phyloP scores from a whole-genome alignment of 2,113 vertebrate species.

The Leptobrachium ailaonicum region DNA sequence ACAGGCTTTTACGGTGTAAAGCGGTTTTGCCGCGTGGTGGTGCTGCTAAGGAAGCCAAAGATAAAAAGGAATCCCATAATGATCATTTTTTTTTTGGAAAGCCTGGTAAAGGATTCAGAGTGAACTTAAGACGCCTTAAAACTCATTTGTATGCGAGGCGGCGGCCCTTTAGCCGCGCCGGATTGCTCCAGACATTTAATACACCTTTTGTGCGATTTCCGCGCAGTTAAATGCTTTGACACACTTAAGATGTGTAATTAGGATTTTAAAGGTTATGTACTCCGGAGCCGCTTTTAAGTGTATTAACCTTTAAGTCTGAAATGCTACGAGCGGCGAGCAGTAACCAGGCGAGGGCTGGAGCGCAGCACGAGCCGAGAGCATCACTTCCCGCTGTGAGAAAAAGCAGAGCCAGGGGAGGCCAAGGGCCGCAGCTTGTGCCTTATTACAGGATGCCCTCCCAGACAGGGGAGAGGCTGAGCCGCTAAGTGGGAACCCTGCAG shows the following conservation, averaged over 20 bases:
- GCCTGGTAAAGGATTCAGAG: background rate
- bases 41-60: background rate
- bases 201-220: constrained; percentile 28
- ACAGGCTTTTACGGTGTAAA: background rate
- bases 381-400: constrained; percentile 56
- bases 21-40: constrained; percentile 23
- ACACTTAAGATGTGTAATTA: constrained; percentile 52
- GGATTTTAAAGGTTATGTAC: constrained; percentile 54
- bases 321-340: constrained; percentile 50
- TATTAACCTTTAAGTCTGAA: constrained; percentile 60
- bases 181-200: constrained; percentile 52
- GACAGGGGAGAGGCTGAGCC: constrained; percentile 24
- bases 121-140: background rate
- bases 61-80: too few species aligned
- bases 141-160: background rate
- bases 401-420: constrained; percentile 45
- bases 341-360: constrained; percentile 49
- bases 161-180: constrained; percentile 7
- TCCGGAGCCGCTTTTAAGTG: constrained; percentile 52
- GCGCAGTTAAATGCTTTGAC: constrained; percentile 8
- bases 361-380: constrained; percentile 51
- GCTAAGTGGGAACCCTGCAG: constrained; percentile 5
- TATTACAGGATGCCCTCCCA: constrained; percentile 52
- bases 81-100: background rate
- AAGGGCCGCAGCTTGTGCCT: constrained; percentile 17